A percentile compares a stretch with the other conserved stretches of the same genome.
Evolutionary conservation across 2,888 invertebrate genomes (phyloP).

Genomic region (Eristalinus sepulchralis): DNA sequence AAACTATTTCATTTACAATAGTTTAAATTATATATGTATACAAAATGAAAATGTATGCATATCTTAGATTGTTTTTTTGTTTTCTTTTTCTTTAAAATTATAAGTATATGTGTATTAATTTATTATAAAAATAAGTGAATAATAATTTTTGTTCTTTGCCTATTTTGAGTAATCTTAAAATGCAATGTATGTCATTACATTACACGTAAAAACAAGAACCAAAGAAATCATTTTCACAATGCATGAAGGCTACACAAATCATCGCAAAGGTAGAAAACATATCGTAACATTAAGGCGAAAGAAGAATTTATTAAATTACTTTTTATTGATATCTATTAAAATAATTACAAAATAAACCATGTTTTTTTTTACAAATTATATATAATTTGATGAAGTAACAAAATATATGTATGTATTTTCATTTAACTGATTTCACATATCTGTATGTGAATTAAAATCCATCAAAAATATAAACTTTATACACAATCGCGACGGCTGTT

Average conservation of each 20-base stretch:
- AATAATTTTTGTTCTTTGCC: constrained; percentile 39
- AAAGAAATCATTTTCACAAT: constrained; percentile 38
- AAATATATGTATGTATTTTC: neutral
- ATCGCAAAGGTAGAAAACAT: constrained; percentile 38
- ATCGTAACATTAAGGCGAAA: constrained; percentile 28
- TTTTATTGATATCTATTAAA: constrained; percentile 45
- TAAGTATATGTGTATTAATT: constrained; percentile 36
- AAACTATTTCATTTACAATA: constrained; percentile 58
- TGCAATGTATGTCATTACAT: constrained; percentile 37
- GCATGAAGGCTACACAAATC: constrained; percentile 23
- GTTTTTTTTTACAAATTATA: constrained; percentile 31
- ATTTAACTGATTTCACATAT: constrained; percentile 2
- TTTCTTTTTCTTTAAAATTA: constrained; percentile 23
- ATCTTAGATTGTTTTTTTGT: constrained; percentile 37
- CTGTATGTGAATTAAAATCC: neutral
- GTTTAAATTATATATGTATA: constrained; percentile 44
- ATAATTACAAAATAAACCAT: constrained; percentile 44
- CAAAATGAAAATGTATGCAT: constrained; percentile 20
- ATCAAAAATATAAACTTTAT: constrained; percentile 23
- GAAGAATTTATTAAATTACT: constrained; percentile 40
- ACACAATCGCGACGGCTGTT: constrained; percentile 1
- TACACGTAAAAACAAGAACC: constrained; percentile 17
- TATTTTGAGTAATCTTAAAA: constrained; percentile 47
- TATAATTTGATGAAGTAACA: constrained; percentile 7
- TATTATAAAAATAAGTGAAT: constrained; percentile 18